Evolutionary conservation across 2,888 invertebrate species (phyloP), one percentile per base, ranked within the genome.

Genomic region (Drosophila gaucha): DNA sequence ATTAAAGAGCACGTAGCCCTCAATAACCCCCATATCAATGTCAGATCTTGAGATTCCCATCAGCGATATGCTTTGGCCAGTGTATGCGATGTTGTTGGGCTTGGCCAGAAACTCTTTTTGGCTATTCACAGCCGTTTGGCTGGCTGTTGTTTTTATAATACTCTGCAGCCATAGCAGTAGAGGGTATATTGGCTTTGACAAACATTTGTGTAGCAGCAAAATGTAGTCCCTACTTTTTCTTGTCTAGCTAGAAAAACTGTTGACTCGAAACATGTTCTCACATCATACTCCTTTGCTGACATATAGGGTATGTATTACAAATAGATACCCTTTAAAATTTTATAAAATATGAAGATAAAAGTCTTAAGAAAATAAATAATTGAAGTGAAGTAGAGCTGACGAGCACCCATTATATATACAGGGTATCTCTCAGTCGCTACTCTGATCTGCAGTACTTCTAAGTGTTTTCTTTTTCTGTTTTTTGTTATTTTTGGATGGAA

Each of bases 401-500:
- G 6, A 39, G 4, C 24, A n/a, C 10, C 10, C n/a, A 9, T 2
- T n/a, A 10, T 1, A 14, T 8, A 9, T 46, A 14, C 46, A 22
- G 46, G 46, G 46, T 33, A 47, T 16, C 35, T 35, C 12, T 2
- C 0, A 12, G 16, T 26, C 16, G 14, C 1, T 24, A 10, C 10
- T 2, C 12, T 36, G 6, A 16, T 6, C 16, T 49, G 16, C 33
- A 8, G 47, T 16, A 3, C 16, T 16, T 16, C 10, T 2, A 12
- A 35, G 18, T 49, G 49, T 60, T 65, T 46, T 33, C 44, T 6
- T 55, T 43, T 62, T 47, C 46, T 12, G 18, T 52, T 63, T 66
- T 59, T 57, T 62, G 51, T 62, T 50, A 33, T 52, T 49, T 64
- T 58, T 47, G 36, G 28, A 26, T 67, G 60, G 50, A 56, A 67